Evolutionary conservation across 1,140 invertebrate genomes (phyloP).

Genomic region (Nephila pilipes): DNA sequence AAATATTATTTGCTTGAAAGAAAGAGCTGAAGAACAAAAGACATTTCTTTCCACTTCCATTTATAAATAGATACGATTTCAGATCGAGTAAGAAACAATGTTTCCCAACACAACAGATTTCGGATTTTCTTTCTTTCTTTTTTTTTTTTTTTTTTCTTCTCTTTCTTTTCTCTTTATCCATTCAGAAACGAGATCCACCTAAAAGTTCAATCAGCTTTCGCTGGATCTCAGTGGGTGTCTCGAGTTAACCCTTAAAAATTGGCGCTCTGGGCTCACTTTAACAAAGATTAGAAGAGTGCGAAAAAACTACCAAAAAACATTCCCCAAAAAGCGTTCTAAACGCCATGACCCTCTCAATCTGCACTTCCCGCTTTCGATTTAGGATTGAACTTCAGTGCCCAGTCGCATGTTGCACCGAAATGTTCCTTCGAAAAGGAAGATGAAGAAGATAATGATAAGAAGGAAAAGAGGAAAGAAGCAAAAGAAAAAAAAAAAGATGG

Average conservation of each 20-base stretch:
- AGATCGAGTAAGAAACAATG: conserved; percentile 36
- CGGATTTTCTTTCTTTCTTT: conserved; percentile 18
- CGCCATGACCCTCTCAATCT: conserved; percentile 72
- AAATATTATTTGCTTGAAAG: not conserved
- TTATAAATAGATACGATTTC: conserved; percentile 66
- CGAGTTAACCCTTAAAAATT: conserved; percentile 73
- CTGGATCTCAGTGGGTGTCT: conserved; percentile 25
- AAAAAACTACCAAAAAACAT: conserved; percentile 31
- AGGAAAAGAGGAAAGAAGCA: conserved; percentile 10
- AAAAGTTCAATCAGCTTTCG: conserved; percentile 73
- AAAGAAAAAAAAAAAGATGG: not conserved
- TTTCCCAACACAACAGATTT: conserved; percentile 39
- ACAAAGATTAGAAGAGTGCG: conserved; percentile 47
- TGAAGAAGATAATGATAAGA: conserved; percentile 32
- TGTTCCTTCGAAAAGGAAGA: conserved; percentile 1
- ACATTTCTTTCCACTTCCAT: conserved; percentile 40
- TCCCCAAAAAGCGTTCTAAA: conserved; percentile 60
- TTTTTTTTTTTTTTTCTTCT: too few species aligned
- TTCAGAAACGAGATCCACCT: conserved; percentile 10
- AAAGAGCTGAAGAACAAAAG: not conserved
- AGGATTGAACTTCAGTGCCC: conserved; percentile 55
- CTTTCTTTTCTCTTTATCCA: conserved; percentile 8
- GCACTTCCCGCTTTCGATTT: conserved; percentile 59
- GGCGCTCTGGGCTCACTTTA: conserved; percentile 71
- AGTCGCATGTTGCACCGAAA: conserved; percentile 36